Evolutionary conservation across 2,797 vertebrate genomes (phyloP).

Genomic region (Tragelaphus oryx): DNA sequence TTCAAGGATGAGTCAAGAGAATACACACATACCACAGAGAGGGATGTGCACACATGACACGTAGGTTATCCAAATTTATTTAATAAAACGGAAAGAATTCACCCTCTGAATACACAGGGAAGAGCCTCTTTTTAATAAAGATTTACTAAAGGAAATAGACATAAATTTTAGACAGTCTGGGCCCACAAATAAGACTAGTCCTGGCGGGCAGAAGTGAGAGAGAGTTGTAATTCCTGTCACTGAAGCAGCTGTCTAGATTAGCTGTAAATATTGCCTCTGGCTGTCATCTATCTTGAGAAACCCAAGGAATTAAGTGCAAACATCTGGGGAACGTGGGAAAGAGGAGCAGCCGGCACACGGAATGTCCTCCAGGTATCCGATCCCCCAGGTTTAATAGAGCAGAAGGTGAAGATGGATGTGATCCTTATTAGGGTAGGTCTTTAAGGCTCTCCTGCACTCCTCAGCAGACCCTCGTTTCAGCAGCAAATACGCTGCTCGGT

Average conservation of each 20-base stretch:
- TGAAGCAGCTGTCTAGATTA: not conserved
- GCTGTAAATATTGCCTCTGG: not conserved
- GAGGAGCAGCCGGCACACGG: accelerated
- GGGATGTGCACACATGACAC: not conserved
- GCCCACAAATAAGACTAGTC: not conserved
- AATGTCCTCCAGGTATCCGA: accelerated
- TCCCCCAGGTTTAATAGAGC: not conserved
- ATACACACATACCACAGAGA: not conserved
- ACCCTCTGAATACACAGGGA: not conserved
- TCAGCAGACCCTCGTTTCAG: accelerated
- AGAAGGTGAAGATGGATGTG: not conserved
- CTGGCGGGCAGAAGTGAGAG: not conserved
- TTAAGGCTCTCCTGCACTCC: not conserved
- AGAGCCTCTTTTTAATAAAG: not conserved
- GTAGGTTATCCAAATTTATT: not conserved
- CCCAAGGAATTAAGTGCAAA: not conserved
- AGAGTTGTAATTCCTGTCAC: not conserved
- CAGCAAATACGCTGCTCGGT: not conserved
- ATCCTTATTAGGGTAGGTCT: accelerated
- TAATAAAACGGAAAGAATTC: not conserved
- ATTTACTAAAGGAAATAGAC: not conserved
- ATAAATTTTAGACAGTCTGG: not conserved
- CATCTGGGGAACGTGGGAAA: not conserved
- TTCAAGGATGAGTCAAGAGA: not conserved
- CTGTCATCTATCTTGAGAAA: not conserved